Conservation (phyloP, 2,888 invertebrate species). For the Diarsia brunnea region DNA sequence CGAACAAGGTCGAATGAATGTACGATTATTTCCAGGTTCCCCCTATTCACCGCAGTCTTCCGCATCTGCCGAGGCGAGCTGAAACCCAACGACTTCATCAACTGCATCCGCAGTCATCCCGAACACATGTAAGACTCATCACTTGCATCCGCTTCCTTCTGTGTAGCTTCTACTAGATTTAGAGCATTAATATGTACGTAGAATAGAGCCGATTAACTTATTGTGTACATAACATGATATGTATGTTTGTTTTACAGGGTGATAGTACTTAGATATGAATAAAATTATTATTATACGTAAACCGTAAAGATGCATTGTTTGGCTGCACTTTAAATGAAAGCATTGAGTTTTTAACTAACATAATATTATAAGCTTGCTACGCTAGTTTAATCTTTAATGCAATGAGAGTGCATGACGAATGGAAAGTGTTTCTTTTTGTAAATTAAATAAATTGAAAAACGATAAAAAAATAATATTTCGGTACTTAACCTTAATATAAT, state of each 20-base stretch:
- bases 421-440: background rate
- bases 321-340: conserved; percentile 69
- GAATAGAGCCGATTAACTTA: conserved; percentile 77
- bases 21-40: conserved; percentile 93
- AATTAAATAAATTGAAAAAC: conserved; percentile 19
- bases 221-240: conserved; percentile 78
- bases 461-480: conserved; percentile 6
- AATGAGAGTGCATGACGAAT: conserved; percentile 27
- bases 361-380: conserved; percentile 31
- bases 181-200: conserved; percentile 72
- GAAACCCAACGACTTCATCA: conserved; percentile 95
- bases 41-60: conserved; percentile 98
- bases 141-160: conserved; percentile 75
- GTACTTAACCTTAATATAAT: conserved; percentile 6
- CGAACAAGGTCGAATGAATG: conserved; percentile 44
- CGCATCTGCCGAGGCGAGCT: conserved; percentile 97
- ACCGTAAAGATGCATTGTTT: conserved; percentile 72
- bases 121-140: conserved; percentile 97
- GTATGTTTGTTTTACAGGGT: conserved; percentile 86
- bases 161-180: conserved; percentile 71
- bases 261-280: conserved; percentile 83
- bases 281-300: conserved; percentile 66
- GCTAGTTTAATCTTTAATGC: conserved; percentile 29
- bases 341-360: conserved; percentile 32
- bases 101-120: conserved; percentile 98